A percentile compares a stretch with the other conserved stretches of the same genome.
Evolutionary conservation across 30 jellyfish, hydroid and myxozoan genomes (phyloP).

Genomic region (Nemopilema nomurai): DNA sequence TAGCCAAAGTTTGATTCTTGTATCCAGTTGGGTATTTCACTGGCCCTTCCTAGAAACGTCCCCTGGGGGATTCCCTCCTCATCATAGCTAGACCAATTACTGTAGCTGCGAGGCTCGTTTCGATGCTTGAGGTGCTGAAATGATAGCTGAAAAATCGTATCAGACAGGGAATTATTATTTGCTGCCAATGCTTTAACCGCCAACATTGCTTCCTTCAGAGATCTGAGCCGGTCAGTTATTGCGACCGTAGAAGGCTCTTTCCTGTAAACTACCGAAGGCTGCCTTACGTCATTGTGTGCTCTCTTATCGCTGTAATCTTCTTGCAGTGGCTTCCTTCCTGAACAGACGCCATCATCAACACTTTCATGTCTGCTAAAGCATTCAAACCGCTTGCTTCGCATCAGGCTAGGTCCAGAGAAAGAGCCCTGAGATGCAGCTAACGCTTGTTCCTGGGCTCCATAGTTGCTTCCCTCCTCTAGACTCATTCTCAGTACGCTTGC

Average conservation of each 20-base stretch:
- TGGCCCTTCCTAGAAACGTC: slow-evolving; percentile 11
- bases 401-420: background rate
- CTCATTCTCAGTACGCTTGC: slow-evolving; percentile 5
- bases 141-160: slow-evolving; percentile 50
- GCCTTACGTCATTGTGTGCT: background rate
- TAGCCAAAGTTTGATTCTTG: background rate
- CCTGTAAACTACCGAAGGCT: background rate
- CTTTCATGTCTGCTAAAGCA: slow-evolving; percentile 3
- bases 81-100: slow-evolving; percentile 48
- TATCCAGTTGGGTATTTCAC: background rate
- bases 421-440: background rate
- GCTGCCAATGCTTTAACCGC: slow-evolving; percentile 10
- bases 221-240: background rate
- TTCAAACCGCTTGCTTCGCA: slow-evolving; percentile 5
- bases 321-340: background rate
- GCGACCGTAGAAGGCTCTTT: background rate
- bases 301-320: background rate
- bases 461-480: slow-evolving; percentile 46
- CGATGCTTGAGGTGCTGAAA: slow-evolving; percentile 59
- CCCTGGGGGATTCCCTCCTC: background rate
- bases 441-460: background rate
- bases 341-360: background rate
- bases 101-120: slow-evolving; percentile 51
- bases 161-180: slow-evolving; percentile 31
- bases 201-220: slow-evolving; percentile 4